phyloP scores from a whole-genome alignment of 1,140 invertebrate species.

The Drosophila lowei region DNA sequence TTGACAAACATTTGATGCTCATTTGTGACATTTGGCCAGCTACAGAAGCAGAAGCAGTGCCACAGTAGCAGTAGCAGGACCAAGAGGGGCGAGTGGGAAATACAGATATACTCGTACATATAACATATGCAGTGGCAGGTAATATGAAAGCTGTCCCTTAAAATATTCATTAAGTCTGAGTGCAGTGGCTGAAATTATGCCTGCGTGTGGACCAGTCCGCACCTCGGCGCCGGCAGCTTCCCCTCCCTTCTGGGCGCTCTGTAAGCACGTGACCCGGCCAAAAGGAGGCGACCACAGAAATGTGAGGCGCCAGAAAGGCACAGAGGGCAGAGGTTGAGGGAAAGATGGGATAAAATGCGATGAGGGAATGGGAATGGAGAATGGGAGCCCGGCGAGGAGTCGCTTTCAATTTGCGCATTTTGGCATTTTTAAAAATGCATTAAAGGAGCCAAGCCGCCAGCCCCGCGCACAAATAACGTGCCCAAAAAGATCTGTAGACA shows the following conservation, averaged over 20 bases:
- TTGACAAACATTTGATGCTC: slow-evolving; percentile 49
- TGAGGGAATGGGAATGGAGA: no score
- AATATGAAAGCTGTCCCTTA: slow-evolving; percentile 66
- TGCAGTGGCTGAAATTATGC: slow-evolving; percentile 75
- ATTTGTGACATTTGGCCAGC: slow-evolving; percentile 61
- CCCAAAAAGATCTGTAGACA: slow-evolving; percentile 72
- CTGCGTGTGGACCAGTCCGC: slow-evolving; percentile 58
- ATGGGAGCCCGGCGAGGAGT: slow-evolving; percentile 34
- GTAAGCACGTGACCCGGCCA: slow-evolving; percentile 41
- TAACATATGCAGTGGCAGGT: slow-evolving; percentile 53
- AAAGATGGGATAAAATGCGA: background rate
- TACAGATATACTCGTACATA: slow-evolving; percentile 30
- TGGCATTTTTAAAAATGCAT: slow-evolving; percentile 80
- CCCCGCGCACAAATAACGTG: slow-evolving; percentile 62
- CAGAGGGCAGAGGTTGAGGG: background rate
- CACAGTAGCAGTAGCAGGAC: no score
- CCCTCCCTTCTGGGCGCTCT: slow-evolving; percentile 36
- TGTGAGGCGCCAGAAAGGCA: slow-evolving; percentile 1
- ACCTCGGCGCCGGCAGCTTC: background rate
- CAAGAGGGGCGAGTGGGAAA: background rate
- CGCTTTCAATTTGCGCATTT: slow-evolving; percentile 78
- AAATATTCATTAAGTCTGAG: slow-evolving; percentile 80
- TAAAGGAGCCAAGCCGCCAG: slow-evolving; percentile 51
- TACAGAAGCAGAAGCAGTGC: no score
- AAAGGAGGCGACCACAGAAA: slow-evolving; percentile 55